These are phyloP conservation scores for Sminthurinus aureus DNA, from an alignment of 2,888 invertebrate species.

Conservation along the genomic window DNA sequence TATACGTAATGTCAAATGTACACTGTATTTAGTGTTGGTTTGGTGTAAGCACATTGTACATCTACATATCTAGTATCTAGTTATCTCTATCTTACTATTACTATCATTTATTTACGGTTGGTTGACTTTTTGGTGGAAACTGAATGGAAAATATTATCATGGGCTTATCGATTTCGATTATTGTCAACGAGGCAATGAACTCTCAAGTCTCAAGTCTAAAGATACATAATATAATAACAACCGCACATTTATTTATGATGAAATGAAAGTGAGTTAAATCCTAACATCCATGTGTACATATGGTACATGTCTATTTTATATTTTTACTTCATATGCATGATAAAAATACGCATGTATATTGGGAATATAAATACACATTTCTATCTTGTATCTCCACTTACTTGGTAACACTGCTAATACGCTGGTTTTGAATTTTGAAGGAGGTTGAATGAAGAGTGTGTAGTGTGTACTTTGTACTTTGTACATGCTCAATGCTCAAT, in stretches of 20 bases:
- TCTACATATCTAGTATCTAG: no score
- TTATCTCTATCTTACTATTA: no score
- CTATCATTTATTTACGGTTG: neutral
- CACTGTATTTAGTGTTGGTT: no score
- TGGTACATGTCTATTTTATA: no score
- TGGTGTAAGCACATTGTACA: no score
- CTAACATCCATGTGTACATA: neutral
- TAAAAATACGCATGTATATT: no score
- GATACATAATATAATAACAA: neutral
- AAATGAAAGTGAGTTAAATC: neutral
- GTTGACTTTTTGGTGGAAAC: neutral
- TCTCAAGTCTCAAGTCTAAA: conserved; percentile 1
- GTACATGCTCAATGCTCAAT: no score
- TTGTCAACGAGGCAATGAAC: neutral
- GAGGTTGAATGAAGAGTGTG: neutral
- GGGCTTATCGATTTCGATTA: neutral
- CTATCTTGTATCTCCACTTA: neutral
- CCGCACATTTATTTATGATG: neutral
- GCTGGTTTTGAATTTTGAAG: neutral
- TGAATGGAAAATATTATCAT: neutral
- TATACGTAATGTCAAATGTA: no score
- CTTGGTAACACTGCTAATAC: neutral
- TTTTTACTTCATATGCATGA: neutral
- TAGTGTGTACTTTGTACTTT: neutral
- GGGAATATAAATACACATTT: neutral